Percentiles rank a stretch among this genome's conserved stretches.
Conservation (phyloP, 2,888 invertebrate species). For the Nesidiocoris tenuis region DNA sequence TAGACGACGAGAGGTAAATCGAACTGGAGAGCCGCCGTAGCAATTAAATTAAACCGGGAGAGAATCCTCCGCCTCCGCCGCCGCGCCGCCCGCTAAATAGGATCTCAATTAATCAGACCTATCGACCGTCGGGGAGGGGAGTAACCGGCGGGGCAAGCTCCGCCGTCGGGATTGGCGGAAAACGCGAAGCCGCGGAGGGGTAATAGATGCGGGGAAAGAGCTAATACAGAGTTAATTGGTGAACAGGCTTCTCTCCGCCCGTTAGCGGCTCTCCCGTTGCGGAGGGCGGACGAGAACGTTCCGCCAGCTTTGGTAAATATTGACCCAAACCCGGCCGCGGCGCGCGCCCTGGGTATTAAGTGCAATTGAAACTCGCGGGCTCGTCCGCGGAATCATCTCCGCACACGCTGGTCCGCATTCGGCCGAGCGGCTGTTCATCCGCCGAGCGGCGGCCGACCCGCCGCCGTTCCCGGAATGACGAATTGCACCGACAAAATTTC, state of each 20-base stretch:
- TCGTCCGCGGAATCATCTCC: too few species aligned
- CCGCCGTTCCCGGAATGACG: too few species aligned
- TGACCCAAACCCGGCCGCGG: slow-evolving; percentile 30
- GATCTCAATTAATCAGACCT: slow-evolving; percentile 40
- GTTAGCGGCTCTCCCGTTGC: not conserved
- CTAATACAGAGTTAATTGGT: slow-evolving; percentile 40
- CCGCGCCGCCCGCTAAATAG: slow-evolving; percentile 32
- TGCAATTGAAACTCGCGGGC: slow-evolving; percentile 33
- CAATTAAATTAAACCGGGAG: slow-evolving; percentile 36
- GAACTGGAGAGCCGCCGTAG: slow-evolving; percentile 38
- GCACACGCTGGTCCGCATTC: too few species aligned
- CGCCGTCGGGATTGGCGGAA: slow-evolving; percentile 9
- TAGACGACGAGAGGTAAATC: slow-evolving; percentile 40
- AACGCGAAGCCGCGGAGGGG: not conserved
- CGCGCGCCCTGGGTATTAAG: slow-evolving; percentile 33
- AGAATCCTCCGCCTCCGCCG: not conserved
- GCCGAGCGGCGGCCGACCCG: too few species aligned
- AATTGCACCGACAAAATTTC: too few species aligned
- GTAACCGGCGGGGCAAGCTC: not conserved
- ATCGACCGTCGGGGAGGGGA: slow-evolving; percentile 17
- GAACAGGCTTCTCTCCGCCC: slow-evolving; percentile 13
- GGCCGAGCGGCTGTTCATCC: too few species aligned
- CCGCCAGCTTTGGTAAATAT: slow-evolving; percentile 39
- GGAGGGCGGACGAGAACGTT: slow-evolving; percentile 27
- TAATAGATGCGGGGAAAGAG: slow-evolving; percentile 41